A percentile compares a stretch with the other conserved stretches of the same genome.
Conservation (phyloP, 2,113 vertebrate genomes). For the Trogon surrucura region DNA sequence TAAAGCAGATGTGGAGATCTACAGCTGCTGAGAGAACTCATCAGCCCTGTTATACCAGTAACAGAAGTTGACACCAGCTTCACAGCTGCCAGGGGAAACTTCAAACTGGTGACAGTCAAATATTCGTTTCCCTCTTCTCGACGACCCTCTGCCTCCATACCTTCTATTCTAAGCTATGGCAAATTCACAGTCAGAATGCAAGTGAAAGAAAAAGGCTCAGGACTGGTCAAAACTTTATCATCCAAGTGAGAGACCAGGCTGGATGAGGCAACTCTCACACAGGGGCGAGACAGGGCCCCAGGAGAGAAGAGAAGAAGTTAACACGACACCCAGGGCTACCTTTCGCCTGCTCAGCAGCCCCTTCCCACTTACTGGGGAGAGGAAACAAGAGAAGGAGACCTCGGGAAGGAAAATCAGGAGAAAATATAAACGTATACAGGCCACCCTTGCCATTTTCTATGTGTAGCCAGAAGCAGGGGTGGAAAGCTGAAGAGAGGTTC, state of each 20-base stretch:
- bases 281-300: neutral
- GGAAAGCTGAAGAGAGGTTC: neutral
- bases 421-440: neutral
- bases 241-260: neutral
- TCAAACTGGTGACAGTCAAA: neutral
- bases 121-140: neutral
- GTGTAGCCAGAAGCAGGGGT: rapidly evolving
- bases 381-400: neutral
- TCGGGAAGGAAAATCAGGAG: neutral
- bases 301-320: neutral
- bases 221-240: neutral
- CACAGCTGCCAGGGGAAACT: neutral
- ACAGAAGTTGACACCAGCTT: neutral
- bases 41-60: neutral
- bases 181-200: neutral
- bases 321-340: neutral
- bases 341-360: neutral
- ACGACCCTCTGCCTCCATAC: neutral
- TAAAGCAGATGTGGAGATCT: conserved; percentile 4
- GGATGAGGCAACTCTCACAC: neutral
- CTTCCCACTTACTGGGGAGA: neutral
- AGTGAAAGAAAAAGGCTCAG: neutral
- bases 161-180: neutral
- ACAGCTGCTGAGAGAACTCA: neutral
- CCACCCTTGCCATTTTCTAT: neutral